These are phyloP conservation scores for Gracilinanus agilis DNA, from an alignment of 2,113 vertebrate species.

Conservation along the genomic window DNA sequence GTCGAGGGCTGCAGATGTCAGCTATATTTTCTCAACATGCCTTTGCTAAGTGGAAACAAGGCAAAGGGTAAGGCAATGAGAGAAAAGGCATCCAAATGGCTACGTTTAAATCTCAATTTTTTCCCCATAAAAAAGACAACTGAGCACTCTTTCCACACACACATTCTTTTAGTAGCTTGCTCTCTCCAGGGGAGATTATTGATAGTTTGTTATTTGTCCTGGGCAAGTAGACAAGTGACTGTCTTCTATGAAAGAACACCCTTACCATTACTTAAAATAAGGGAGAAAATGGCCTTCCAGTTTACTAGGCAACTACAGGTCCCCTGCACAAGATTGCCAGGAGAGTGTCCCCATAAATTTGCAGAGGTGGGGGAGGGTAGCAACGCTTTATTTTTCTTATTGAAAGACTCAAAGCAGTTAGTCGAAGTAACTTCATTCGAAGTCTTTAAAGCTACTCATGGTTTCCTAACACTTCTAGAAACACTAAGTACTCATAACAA, in stretches of 20 bases:
- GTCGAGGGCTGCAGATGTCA: neutral
- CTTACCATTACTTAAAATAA: neutral
- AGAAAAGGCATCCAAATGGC: neutral
- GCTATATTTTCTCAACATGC: neutral
- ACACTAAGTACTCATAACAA: neutral
- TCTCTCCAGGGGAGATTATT: neutral
- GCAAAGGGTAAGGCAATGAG: neutral
- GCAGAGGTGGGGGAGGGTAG: neutral
- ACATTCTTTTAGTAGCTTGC: neutral
- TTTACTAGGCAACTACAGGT: neutral
- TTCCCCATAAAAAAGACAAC: neutral
- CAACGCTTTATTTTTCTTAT: neutral
- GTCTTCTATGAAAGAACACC: neutral
- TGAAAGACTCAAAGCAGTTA: too few species aligned
- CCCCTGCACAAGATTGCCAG: neutral
- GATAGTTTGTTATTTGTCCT: neutral
- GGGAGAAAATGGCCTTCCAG: neutral
- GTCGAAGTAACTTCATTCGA: too few species aligned
- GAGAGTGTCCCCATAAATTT: neutral
- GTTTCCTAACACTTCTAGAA: neutral
- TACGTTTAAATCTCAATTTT: neutral
- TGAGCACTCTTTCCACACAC: neutral
- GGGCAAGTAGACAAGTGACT: neutral
- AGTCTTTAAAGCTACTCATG: neutral
- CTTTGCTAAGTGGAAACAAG: neutral